Evolutionary conservation across 2,113 vertebrate genomes (phyloP), one percentile per base, ranked within the genome.

Genomic region (Mastomys coucha): DNA sequence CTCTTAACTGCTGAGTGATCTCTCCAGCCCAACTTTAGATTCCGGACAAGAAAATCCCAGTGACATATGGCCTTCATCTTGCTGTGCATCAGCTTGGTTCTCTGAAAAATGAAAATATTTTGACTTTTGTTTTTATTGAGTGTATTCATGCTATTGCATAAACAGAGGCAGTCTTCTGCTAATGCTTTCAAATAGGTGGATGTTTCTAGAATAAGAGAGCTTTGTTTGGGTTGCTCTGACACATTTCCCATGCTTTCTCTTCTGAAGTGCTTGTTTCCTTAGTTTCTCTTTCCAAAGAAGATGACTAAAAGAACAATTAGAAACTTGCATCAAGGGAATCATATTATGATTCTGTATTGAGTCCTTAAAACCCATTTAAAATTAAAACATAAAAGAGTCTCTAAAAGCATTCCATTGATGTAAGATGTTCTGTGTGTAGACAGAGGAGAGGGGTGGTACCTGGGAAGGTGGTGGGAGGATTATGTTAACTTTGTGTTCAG

Each of bases 181-280:
- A 80, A 88, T 91, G 82, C 88, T 88, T 87, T 91, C 56, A 82
- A 93, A 91, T 67, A 63, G 42, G 81, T 72, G 51, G 63, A 85
- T 72, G 72, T 80, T 89, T 92, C 76, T 45, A 19, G 42, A 88
- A 90, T 91, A 94, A 88, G 80, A 36, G 81, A 65, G 58, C 88
- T 92, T 76, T 88, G 70, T 76, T 93, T 45, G 19, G 45, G 24
- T 33, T 28, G 39, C 31, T 67, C 88, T 49, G 67, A 89, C 70
- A 93, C 8, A 56, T 96, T 85, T 39, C 60, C 77, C n/a, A 28
- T 58, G 28, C 11, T 51, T 26, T 95, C 3, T 75, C 63, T 75
- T 31, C n/a, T 63, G n/a, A n/a, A 11, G 17, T 22, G 58, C 12
- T 92, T 56, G 51, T 53, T 93, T 69, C 78, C 42, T 73, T 60